Percentiles rank a stretch among this genome's conserved stretches.
Evolutionary conservation across 2,113 vertebrate genomes (phyloP).

Genomic region (Megaceryle torquata): DNA sequence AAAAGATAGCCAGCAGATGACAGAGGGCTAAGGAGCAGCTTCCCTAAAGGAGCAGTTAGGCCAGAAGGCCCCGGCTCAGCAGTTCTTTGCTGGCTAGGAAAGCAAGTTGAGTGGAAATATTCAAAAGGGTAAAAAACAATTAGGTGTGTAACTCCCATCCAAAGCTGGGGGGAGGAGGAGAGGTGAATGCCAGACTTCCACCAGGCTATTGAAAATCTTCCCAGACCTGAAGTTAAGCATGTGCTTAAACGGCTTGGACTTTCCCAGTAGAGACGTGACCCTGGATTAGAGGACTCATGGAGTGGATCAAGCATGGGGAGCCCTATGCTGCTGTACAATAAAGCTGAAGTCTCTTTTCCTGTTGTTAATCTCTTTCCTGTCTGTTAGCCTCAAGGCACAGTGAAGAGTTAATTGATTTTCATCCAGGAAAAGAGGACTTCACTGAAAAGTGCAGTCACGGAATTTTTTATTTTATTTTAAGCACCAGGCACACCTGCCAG

Average conservation of each 20-base stretch:
- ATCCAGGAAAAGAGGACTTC: slow-evolving; percentile 67
- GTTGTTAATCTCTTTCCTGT: slow-evolving; percentile 69
- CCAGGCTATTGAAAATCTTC: slow-evolving; percentile 34
- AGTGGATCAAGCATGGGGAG: slow-evolving; percentile 45
- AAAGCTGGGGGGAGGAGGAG: background rate
- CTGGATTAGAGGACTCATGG: slow-evolving; percentile 28
- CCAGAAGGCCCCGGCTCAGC: slow-evolving; percentile 8
- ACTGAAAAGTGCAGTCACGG: slow-evolving; percentile 48
- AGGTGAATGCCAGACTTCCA: slow-evolving; percentile 14
- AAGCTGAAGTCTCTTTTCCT: slow-evolving; percentile 64
- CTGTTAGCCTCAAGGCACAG: slow-evolving; percentile 66
- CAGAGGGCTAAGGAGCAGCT: background rate
- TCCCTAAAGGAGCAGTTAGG: background rate
- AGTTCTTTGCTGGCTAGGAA: background rate
- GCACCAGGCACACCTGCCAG: slow-evolving; percentile 66
- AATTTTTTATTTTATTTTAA: slow-evolving; percentile 70
- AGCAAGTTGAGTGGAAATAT: slow-evolving; percentile 25
- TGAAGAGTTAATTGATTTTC: slow-evolving; percentile 72
- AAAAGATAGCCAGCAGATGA: background rate
- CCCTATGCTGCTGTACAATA: slow-evolving; percentile 46
- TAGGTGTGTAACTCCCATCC: slow-evolving; percentile 20
- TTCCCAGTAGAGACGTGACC: background rate
- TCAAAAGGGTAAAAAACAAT: slow-evolving; percentile 47
- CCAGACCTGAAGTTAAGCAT: slow-evolving; percentile 47
- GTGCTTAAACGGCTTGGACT: slow-evolving; percentile 25